Conservation (phyloP, 2,888 invertebrate genomes). For the Choreutis nemorana region DNA sequence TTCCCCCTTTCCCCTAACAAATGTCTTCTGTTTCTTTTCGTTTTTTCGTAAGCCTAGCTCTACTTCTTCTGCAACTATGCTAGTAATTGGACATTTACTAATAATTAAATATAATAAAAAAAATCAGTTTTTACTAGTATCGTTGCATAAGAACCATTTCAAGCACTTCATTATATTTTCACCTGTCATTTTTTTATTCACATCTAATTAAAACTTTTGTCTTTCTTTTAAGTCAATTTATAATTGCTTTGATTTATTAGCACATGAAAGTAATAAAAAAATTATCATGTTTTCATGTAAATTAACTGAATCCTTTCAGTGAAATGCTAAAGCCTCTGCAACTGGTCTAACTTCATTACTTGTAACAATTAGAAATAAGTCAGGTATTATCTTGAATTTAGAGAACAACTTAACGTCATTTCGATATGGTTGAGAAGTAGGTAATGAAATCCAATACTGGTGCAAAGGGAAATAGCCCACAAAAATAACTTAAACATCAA, state of each 20-base stretch:
- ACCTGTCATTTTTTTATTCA: too few species aligned
- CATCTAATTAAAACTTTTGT: conserved; percentile 22
- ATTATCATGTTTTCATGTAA: conserved; percentile 20
- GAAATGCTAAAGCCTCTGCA: conserved; percentile 50
- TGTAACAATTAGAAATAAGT: too few species aligned
- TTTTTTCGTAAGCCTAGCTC: conserved; percentile 18
- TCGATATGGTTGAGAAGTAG: too few species aligned
- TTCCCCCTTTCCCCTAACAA: conserved; percentile 42
- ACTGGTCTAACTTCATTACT: too few species aligned
- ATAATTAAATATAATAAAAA: too few species aligned
- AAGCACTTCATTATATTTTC: conserved; percentile 36
- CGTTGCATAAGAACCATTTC: conserved; percentile 35
- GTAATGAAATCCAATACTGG: neutral
- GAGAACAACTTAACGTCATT: conserved; percentile 14
- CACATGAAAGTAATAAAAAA: conserved; percentile 55
- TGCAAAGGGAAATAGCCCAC: too few species aligned
- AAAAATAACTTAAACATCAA: too few species aligned
- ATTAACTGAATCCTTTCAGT: conserved; percentile 15
- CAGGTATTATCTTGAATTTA: conserved; percentile 9
- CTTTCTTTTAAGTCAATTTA: conserved; percentile 19
- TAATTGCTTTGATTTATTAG: conserved; percentile 59
- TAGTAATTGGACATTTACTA: too few species aligned
- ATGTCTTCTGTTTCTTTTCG: conserved; percentile 23
- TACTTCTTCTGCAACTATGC: too few species aligned
- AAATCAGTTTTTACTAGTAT: conserved; percentile 10